Base-by-base conservation (phyloP, 2,888 invertebrate genomes). In the Eupithecia insigniata region DNA sequence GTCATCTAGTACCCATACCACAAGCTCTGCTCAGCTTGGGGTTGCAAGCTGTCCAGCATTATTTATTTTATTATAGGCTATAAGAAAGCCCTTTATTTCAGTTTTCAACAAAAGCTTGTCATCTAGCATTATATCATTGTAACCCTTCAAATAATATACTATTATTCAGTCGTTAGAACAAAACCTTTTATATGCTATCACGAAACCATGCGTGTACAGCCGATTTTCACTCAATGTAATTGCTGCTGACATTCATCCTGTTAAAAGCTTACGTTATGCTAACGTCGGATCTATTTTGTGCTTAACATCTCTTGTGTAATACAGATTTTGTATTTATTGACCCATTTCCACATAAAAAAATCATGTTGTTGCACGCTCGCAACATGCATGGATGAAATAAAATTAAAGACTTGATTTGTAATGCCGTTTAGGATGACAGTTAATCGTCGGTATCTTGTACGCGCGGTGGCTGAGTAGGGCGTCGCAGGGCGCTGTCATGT, bases 401-500 rank as follows among this genome's bases (percentile, higher is more conserved):
- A 55, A 60, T 30, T 10, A 28, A 34, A 28, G 58, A 62, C 39
- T 46, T 60, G 30, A 69, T 66, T 68, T 65, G 39, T 51, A 62
- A 62, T 62, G 62, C 61, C 46, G 69, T 58, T 69, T 64, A 65
- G 69, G 68, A 55, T 67, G 60, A 74, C 70, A 74, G 74, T 72
- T 71, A 75, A 32, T 66, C 66, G 68, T 61, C 39, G n/a, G 64
- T 69, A 71, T 62, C 66, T 61, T 39, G 30, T 30, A 7, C 30
- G 32, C 14, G n/a, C 58, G 46, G 30, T 55, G 61, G n/a, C 60
- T 58, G 67, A 68, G 55, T 74, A 61, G 64, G 60, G 51, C 71
- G 61, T 30, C 70, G 61, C 66, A 61, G 51, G 71, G 34, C 69
- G 43, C 69, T 70, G 79, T 76, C 81, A 79, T 86, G 90, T 92